Evolutionary conservation across 2,888 invertebrate species (phyloP), one percentile per base, ranked within the genome.

Genomic region (Thereva nobilitata): DNA sequence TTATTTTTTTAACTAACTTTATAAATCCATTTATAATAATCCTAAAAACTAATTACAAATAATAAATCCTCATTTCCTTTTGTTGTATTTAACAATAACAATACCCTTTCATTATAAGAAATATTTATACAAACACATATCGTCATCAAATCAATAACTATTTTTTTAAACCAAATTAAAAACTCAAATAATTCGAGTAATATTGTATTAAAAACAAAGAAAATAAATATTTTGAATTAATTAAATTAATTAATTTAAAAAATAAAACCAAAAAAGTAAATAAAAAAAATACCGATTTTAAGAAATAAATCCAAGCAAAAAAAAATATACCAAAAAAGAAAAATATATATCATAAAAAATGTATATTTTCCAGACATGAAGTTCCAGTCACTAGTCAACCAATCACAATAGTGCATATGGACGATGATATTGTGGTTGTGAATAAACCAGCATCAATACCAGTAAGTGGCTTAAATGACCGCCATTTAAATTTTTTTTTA

Each of bases 361-460:
- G 56, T 65, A 50, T 65, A 65, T 65, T 65, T 65, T 89, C 82
- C 91, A 95, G 96, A 89, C 98, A 98, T 88, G 98, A 98, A 89
- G 94, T 96, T 85, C 96, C 97, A 82, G 97, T 98, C 84, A 91
- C 95, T 84, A 93, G 93, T 84, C 91, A 93, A 87, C 91, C 92
- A 84, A 93, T 98, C 87, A 91, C 93, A 86, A 92, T 99, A 85
- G 91, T 99, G 82, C 92, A 93, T 86, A 93, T 97, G 88, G 95
- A 94, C 86, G 95, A 97, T 84, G 96, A 99, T 86, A 89, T 98
- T 86, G 91, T 99, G 85, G 98, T 99, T 85, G 94, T 98, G 85
- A 95, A 98, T 90, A 98, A 98, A 89, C 97, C 98, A 83, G 93
- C 96, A 85, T 97, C 97, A 84, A 95, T 98, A 86, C 98, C 97